Conservation (phyloP, 2,797 vertebrate species). For the Brotula barbata region DNA sequence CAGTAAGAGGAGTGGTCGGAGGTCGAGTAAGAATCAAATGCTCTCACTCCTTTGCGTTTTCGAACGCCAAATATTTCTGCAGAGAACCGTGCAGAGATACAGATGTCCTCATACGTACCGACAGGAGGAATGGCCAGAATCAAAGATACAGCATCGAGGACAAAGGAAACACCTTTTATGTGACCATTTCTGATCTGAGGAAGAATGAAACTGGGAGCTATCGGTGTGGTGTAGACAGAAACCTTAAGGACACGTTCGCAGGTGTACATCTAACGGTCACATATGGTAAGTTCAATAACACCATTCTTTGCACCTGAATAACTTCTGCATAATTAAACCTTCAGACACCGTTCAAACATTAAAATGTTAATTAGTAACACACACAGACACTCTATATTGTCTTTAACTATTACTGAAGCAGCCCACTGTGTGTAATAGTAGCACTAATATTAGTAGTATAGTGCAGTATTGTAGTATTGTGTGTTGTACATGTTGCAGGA, state of each 20-base stretch:
- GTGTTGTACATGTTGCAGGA: too few species aligned
- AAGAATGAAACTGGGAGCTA: slow-evolving; percentile 55
- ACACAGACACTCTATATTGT: too few species aligned
- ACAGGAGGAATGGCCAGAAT: neutral
- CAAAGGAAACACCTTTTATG: slow-evolving; percentile 51
- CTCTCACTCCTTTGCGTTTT: slow-evolving; percentile 24
- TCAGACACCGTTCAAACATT: too few species aligned
- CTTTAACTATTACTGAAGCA: too few species aligned
- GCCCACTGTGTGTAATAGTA: too few species aligned
- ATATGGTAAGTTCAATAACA: slow-evolving; percentile 63
- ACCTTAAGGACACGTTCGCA: slow-evolving; percentile 19
- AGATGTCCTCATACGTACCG: slow-evolving; percentile 40
- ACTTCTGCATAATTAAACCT: too few species aligned
- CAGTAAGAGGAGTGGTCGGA: slow-evolving; percentile 24
- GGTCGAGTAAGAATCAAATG: slow-evolving; percentile 20
- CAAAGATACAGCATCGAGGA: slow-evolving; percentile 40
- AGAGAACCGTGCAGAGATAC: neutral
- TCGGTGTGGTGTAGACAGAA: slow-evolving; percentile 55
- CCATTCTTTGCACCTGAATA: too few species aligned
- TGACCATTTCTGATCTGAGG: slow-evolving; percentile 54
- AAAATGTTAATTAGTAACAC: too few species aligned
- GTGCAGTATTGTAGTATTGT: too few species aligned
- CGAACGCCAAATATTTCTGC: slow-evolving; percentile 69
- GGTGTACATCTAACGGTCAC: slow-evolving; percentile 42
- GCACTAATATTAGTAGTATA: too few species aligned